Evolutionary conservation across 2,797 vertebrate genomes (phyloP).

Genomic region (Emys orbicularis): DNA sequence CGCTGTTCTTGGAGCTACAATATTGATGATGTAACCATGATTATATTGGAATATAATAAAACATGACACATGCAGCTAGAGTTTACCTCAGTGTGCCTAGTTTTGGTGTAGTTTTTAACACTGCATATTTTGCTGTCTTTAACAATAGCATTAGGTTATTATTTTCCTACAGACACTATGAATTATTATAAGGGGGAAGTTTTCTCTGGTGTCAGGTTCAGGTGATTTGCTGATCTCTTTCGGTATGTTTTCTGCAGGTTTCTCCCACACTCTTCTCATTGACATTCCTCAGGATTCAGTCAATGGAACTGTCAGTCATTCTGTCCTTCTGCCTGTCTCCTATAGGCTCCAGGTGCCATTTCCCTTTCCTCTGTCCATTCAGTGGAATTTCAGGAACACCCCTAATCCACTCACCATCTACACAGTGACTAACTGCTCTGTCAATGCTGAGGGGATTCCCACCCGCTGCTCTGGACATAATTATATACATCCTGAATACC

Average conservation of each 20-base stretch:
- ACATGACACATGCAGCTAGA: not conserved
- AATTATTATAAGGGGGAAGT: not conserved
- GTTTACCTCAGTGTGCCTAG: not conserved
- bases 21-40: no score
- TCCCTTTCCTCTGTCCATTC: not conserved
- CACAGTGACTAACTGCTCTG: not conserved
- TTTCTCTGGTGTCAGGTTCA: not conserved
- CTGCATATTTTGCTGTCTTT: not conserved
- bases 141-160: not conserved
- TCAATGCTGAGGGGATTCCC: not conserved
- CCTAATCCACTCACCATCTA: not conserved
- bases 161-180: not conserved
- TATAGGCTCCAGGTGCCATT: not conserved
- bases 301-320: not conserved
- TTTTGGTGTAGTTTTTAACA: not conserved
- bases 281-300: not conserved
- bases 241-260: not conserved
- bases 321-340: not conserved
- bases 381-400: not conserved
- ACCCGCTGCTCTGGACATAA: fast-evolving
- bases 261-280: not conserved
- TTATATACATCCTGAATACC: fast-evolving
- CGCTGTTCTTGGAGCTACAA: no score
- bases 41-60: no score
- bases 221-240: not conserved